Evolutionary conservation across 2,888 invertebrate genomes (phyloP), one percentile per base, ranked within the genome.

Genomic region (Leptothorax acervorum): DNA sequence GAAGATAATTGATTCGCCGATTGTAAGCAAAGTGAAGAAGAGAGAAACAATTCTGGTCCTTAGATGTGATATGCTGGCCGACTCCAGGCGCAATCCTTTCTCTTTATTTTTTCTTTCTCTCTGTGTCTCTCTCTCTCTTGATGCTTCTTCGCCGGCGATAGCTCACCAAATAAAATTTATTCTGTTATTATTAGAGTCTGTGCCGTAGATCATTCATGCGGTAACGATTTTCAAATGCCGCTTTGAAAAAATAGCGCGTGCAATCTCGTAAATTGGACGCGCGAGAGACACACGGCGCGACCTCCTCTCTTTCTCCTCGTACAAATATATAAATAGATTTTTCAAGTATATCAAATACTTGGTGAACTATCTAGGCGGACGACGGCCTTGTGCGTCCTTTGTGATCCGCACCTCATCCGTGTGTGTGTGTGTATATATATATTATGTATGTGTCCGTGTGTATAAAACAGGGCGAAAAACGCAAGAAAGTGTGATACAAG

Each of bases 241-340:
- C 75, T 53, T 83, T 89, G 87, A 82, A 88, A 88, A 88, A 88
- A 88, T 87, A 89, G 71, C 74, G 76, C 55, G 35, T 76, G 82
- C 86, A 60, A 60, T 73, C 31, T 76, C 9, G 51, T 45, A 18
- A 82, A 53, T 78, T 78, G 42, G 51, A 82, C 75, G 68, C 81
- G 76, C 53, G 75, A 81, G 79, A 51, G 60, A 62, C 35, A 35
- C 35, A 11, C 28, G 88, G 79, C 71, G 35, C 35, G 35, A 35
- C 35, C 35, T 35, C 35, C 5, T 35, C 35, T 35, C 35, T 74
- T 73, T 76, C 82, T 76, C 76, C 73, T 82, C 85, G 48, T 86
- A 76, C 86, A 90, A 90, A 89, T 90, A 88, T 90, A 89, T 89
- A 87, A 88, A 90, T 88, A 87, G 82, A 68, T 89, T 71, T 78